Evolutionary conservation across 1,140 invertebrate species (phyloP), one percentile per base, ranked within the genome.

Genomic region (Drosophila eugracilis): DNA sequence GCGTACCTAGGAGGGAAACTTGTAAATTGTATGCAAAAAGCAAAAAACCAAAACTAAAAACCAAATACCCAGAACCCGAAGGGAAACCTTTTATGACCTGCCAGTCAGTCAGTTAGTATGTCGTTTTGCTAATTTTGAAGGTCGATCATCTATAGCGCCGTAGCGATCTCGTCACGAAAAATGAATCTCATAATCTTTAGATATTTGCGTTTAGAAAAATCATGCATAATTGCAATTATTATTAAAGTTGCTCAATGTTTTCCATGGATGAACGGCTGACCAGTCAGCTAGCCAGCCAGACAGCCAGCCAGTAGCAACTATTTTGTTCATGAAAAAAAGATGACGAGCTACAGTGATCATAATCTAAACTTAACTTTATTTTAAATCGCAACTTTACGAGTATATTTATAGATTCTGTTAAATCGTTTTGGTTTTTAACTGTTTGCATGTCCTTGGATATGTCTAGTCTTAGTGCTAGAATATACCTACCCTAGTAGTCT

Each of bases 171-270:
- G 54, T 62, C 60, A 63, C 60, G 60, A 67, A 67, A 67, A 66
- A 49, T 49, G 34, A 44, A 53, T 53, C 65, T 67, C 65, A 69
- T 67, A 69, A 69, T 53, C 65, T 69, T 28, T 36, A 67, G 66
- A 67, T 36, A 67, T 44, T 53, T 67, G 34, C 60, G 26, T 67
- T 67, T 50, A 22, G 45, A 42, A 65, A 52, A 73, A 75, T 75
- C 72, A 75, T 75, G 72, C 72, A 75, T 75, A 75, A 75, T 75
- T 75, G 72, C 72, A 75, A 75, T 75, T 75, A 74, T 54, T 60
- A n/a, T n/a, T n/a, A n/a, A 75, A 75, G 62, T 75, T 75, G 72
- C 72, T 65, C 72, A 75, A 75, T 75, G 72, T 67, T 67, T 66
- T 75, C 47, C 45, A 75, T 52, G 72, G 72, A 41, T 74, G 63